Conservation (phyloP, 2,888 invertebrate genomes). For the Apamea anceps region DNA sequence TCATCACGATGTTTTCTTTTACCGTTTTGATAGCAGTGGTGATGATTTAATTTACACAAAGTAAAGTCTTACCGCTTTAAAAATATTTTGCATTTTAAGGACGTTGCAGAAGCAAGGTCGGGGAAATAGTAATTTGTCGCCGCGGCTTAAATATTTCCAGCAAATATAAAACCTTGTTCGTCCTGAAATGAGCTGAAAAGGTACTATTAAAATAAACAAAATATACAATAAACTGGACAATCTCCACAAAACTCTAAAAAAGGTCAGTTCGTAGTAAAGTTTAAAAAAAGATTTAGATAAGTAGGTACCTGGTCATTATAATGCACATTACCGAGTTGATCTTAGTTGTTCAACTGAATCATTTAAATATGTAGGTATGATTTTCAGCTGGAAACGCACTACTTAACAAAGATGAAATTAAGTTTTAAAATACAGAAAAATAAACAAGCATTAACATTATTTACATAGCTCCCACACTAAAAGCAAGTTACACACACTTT, state of each 20-base stretch:
- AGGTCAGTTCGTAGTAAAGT: too few relatives aligned
- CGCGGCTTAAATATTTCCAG: background rate
- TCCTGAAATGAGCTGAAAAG: background rate
- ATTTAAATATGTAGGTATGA: background rate
- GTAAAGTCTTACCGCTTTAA: background rate
- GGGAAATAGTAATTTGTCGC: background rate
- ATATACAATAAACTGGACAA: background rate
- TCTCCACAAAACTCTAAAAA: too few relatives aligned
- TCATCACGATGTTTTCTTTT: too few relatives aligned
- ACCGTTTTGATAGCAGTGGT: too few relatives aligned
- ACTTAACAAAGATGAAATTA: background rate
- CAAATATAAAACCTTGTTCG: background rate
- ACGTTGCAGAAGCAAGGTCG: slow-evolving; percentile 1
- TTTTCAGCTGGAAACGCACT: background rate
- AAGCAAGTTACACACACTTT: slow-evolving; percentile 6
- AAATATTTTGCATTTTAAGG: background rate
- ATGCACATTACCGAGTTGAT: too few relatives aligned
- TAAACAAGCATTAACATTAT: background rate
- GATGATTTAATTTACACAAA: too few relatives aligned
- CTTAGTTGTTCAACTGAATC: too few relatives aligned
- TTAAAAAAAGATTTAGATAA: too few relatives aligned
- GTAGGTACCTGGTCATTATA: too few relatives aligned
- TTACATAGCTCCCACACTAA: background rate
- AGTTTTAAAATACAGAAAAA: background rate
- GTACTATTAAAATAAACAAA: background rate